Percentiles rank a stretch among this genome's conserved stretches.
phyloP scores from a whole-genome alignment of 2,888 invertebrate species.

The Bombyx huttoni region DNA sequence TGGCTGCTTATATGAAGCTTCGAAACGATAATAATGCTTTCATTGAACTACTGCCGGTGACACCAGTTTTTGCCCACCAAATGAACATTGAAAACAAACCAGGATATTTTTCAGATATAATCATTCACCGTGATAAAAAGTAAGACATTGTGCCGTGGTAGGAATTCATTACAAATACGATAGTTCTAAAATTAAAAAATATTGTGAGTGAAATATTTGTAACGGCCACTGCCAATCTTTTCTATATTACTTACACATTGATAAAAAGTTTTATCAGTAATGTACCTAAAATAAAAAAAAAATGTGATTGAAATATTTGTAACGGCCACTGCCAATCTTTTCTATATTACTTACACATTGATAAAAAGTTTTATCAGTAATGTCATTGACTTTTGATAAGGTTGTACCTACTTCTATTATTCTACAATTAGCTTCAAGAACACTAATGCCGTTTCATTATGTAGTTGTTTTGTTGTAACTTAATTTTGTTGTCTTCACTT shows the following conservation, averaged over 20 bases:
- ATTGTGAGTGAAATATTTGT: too few species aligned
- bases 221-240: too few species aligned
- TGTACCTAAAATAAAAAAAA: too few species aligned
- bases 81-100: constrained; percentile 64
- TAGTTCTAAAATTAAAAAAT: too few species aligned
- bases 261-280: constrained; percentile 52
- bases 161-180: too few species aligned
- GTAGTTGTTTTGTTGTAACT: neutral
- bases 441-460: constrained; percentile 26
- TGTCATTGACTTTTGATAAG: constrained; percentile 57
- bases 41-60: constrained; percentile 69
- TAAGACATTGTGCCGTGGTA: constrained; percentile 22
- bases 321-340: too few species aligned
- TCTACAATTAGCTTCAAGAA: constrained; percentile 37
- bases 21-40: constrained; percentile 39
- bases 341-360: constrained; percentile 31
- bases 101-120: constrained; percentile 75
- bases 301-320: too few species aligned
- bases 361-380: constrained; percentile 52
- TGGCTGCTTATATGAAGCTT: constrained; percentile 66
- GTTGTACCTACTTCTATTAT: constrained; percentile 36
- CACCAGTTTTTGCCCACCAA: constrained; percentile 72
- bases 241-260: constrained; percentile 31
- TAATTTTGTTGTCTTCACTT: constrained; percentile 27
- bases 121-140: constrained; percentile 73